Conservation (phyloP, 64 coral and sea anemone genomes). For the Pachyseris speciosa region DNA sequence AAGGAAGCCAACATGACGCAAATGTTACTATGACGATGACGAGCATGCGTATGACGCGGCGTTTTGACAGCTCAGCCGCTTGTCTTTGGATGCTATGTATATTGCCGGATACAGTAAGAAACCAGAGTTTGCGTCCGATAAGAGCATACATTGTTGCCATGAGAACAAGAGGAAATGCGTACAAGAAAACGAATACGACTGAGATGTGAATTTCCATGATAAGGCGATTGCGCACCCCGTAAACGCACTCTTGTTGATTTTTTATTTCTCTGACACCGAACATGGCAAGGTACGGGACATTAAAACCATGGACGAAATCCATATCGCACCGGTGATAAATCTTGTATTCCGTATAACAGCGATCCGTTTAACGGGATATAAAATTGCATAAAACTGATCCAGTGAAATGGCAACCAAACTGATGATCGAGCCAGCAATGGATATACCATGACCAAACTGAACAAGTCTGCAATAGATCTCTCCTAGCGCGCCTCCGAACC, state of each 20-base stretch:
- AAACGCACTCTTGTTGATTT: background rate
- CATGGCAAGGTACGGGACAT: constrained; percentile 31
- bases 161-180: background rate
- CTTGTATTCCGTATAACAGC: background rate
- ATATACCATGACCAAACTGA: background rate
- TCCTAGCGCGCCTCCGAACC: background rate
- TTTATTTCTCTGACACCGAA: background rate
- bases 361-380: background rate
- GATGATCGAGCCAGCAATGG: background rate
- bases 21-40: constrained; percentile 30
- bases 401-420: background rate
- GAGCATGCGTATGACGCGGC: background rate
- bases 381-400: background rate
- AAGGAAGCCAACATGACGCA: constrained; percentile 11
- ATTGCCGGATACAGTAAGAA: background rate
- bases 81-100: constrained; percentile 20
- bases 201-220: constrained; percentile 1
- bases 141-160: background rate
- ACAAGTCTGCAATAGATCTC: background rate
- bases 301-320: background rate
- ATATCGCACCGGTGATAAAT: background rate
- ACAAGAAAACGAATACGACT: constrained; percentile 19
- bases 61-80: background rate
- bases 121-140: constrained; percentile 25
- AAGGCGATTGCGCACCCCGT: background rate